phyloP scores from a whole-genome alignment of 1,140 invertebrate species.

The Sinella curviseta region DNA sequence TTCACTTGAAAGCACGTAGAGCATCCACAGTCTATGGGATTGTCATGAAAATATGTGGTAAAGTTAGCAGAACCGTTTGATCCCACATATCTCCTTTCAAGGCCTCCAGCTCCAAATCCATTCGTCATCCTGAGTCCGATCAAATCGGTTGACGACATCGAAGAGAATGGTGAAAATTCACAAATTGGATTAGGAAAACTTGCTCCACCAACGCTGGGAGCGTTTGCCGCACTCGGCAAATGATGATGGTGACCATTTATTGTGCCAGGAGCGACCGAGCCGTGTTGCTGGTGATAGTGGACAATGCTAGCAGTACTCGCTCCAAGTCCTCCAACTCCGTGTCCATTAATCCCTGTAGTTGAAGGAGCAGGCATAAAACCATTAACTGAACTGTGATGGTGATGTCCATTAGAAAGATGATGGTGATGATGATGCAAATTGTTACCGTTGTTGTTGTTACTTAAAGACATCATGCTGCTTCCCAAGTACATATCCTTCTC shows the following conservation, averaged over 20 bases:
- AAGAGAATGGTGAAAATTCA: slow-evolving; percentile 46
- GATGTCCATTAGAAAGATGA: slow-evolving; percentile 23
- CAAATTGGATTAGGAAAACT: slow-evolving; percentile 44
- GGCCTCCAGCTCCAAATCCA: slow-evolving; percentile 8
- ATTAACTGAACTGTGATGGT: background rate
- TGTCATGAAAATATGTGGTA: slow-evolving; percentile 43
- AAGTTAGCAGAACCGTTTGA: slow-evolving; percentile 1
- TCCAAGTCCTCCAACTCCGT: background rate
- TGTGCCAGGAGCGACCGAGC: background rate
- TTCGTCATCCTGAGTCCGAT: slow-evolving; percentile 32
- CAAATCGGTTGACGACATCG: slow-evolving; percentile 42
- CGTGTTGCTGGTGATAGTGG: background rate
- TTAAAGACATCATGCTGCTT: background rate
- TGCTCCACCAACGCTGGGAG: background rate
- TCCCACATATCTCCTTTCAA: slow-evolving; percentile 14
- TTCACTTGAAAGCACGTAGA: slow-evolving; percentile 45
- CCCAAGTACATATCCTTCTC: background rate
- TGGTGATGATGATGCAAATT: slow-evolving; percentile 31
- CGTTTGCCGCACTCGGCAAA: background rate
- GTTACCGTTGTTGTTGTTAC: background rate
- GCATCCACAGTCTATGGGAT: slow-evolving; percentile 46
- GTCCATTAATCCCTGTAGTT: background rate
- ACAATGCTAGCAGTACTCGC: background rate
- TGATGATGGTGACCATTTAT: slow-evolving; percentile 19
- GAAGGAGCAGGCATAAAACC: slow-evolving; percentile 3